Percentiles rank a stretch among this genome's conserved stretches.
phyloP scores from a whole-genome alignment of 23 tunicate genomes.

The Styela plicata region DNA sequence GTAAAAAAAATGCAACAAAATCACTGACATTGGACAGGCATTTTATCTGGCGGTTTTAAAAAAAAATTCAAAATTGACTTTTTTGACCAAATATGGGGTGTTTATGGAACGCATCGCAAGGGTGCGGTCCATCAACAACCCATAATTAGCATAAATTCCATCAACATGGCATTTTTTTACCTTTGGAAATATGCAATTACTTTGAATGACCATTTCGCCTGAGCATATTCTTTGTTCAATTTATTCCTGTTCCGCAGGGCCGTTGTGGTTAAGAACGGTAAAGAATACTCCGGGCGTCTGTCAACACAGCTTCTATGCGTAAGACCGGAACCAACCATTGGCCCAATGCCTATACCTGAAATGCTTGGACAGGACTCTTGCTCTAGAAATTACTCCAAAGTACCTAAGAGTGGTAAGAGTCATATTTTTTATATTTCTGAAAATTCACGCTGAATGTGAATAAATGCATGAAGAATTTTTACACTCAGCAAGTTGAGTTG shows the following conservation, averaged over 20 bases:
- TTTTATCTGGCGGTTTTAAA: too few species aligned
- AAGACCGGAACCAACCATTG: not conserved
- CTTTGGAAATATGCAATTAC: too few species aligned
- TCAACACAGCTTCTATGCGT: not conserved
- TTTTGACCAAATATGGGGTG: not conserved
- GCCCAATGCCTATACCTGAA: not conserved
- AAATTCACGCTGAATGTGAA: too few species aligned
- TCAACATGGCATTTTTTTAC: not conserved
- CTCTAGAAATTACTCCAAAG: not conserved
- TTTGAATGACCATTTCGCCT: too few species aligned
- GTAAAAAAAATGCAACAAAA: too few species aligned
- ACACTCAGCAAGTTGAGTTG: too few species aligned
- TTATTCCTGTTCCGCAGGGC: too few species aligned
- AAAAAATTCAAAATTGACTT: too few species aligned
- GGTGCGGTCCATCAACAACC: not conserved
- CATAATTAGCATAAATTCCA: not conserved
- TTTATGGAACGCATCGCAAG: not conserved
- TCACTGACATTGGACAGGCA: too few species aligned
- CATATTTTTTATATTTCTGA: too few species aligned
- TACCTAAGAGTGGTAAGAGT: not conserved
- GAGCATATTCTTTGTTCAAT: too few species aligned
- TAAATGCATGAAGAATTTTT: too few species aligned
- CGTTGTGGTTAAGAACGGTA: not conserved
- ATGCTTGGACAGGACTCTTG: not conserved
- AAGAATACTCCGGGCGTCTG: not conserved